Percentiles rank a stretch among this genome's conserved stretches.
Conservation (phyloP, 1,140 invertebrate genomes). For the Anastrepha obliqua region DNA sequence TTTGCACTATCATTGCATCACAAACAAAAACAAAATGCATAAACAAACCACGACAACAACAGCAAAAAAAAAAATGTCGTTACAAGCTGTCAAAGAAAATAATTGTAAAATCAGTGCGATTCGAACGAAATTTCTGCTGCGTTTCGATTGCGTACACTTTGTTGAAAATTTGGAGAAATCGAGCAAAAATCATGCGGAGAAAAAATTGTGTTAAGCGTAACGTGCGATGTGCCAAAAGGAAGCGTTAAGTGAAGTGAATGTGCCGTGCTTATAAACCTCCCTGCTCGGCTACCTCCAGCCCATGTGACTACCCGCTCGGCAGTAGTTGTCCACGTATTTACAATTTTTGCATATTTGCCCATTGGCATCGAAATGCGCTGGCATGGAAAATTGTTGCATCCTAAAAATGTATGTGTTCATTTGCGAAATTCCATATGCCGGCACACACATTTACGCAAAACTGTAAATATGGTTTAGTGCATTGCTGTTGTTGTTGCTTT, state of each 20-base stretch:
- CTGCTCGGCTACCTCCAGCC: not conserved
- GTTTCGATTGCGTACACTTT: not conserved
- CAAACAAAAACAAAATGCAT: not conserved
- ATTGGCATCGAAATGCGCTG: not conserved
- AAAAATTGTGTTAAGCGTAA: not conserved
- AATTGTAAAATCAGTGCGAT: not conserved
- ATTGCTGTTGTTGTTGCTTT: not conserved
- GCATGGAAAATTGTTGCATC: slow-evolving; percentile 6
- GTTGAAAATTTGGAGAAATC: not conserved
- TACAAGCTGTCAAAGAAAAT: not conserved
- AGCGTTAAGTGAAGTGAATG: not conserved
- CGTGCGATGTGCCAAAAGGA: not conserved
- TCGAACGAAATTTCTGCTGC: not conserved
- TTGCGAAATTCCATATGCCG: not conserved
- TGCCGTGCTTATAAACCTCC: not conserved
- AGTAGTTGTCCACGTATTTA: not conserved
- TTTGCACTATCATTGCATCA: slow-evolving; percentile 20
- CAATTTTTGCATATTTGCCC: slow-evolving; percentile 24
- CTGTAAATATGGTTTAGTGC: not conserved
- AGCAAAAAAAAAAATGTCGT: slow-evolving; percentile 7
- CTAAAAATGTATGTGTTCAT: not conserved
- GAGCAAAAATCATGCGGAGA: not conserved
- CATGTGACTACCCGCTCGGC: not conserved
- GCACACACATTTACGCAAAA: not conserved
- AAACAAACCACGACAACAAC: not conserved